A percentile compares a stretch with the other conserved stretches of the same genome.
phyloP scores from a whole-genome alignment of 2,888 invertebrate genomes.

The Calliphora vomitoria region DNA sequence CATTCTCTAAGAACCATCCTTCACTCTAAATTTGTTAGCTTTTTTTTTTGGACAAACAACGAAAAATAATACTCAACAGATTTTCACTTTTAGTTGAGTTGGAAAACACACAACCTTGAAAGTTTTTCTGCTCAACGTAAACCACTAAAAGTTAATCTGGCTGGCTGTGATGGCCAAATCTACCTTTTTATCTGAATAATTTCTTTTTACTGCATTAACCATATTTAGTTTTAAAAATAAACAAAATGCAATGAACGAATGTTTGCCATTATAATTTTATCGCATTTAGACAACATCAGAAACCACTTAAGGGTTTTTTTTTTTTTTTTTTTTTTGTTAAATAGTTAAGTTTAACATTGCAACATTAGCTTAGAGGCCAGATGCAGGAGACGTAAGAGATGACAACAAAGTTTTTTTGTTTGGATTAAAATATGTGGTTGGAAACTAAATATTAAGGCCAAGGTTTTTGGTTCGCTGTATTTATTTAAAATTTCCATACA shows the following conservation, averaged over 20 bases:
- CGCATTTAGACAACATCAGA: slow-evolving; percentile 70
- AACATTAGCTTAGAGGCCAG: slow-evolving; percentile 3
- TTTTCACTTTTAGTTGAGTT: not conserved
- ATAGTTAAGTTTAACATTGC: slow-evolving; percentile 37
- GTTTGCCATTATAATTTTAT: slow-evolving; percentile 63
- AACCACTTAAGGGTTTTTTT: slow-evolving; percentile 65
- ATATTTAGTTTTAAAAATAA: not conserved
- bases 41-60: not conserved
- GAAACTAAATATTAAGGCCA: slow-evolving; percentile 32
- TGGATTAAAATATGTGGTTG: slow-evolving; percentile 14
- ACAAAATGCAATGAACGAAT: slow-evolving; percentile 35
- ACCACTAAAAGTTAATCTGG: slow-evolving; percentile 58
- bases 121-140: not conserved
- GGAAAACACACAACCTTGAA: slow-evolving; percentile 50
- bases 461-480: slow-evolving; percentile 24
- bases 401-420: not conserved
- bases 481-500: not conserved
- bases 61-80: not conserved
- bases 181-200: slow-evolving; percentile 24
- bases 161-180: slow-evolving; percentile 34
- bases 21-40: not conserved
- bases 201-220: not conserved
- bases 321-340: not conserved
- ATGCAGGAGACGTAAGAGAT: not conserved
- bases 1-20: not conserved